phyloP scores from a whole-genome alignment of 2,113 vertebrate species.

The Solea senegalensis region DNA sequence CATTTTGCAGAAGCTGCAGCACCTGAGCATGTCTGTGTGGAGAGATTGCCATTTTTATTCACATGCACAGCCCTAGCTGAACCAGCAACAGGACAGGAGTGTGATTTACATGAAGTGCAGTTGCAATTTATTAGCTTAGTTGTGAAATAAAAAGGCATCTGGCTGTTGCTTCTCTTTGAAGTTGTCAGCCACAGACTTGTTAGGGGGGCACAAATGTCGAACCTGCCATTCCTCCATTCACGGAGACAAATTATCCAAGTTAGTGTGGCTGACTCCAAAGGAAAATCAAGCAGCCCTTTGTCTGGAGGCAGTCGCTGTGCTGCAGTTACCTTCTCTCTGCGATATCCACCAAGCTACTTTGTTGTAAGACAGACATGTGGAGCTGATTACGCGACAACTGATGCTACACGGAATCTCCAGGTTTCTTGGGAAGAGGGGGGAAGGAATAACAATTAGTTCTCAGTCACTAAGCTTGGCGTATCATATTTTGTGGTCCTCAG shows the following conservation, averaged over 20 bases:
- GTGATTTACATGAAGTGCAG: conserved; percentile 1
- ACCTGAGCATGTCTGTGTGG: conserved; percentile 6
- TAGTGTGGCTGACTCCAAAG: conserved; percentile 49
- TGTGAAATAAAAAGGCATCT: conserved; percentile 20
- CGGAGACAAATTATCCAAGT: conserved; percentile 58
- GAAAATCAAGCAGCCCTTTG: conserved; percentile 44
- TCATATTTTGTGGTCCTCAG: conserved; percentile 57
- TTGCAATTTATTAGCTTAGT: conserved; percentile 7
- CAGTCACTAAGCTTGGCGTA: conserved; percentile 50
- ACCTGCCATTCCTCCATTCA: conserved; percentile 34
- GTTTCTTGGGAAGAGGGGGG: conserved; percentile 30
- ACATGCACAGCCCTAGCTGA: conserved; percentile 1
- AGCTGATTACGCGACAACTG: conserved; percentile 65
- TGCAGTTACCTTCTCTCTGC: conserved; percentile 31
- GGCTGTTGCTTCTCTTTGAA: conserved; percentile 21
- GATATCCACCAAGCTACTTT: conserved; percentile 39
- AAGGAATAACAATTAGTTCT: conserved; percentile 60
- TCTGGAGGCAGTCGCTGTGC: conserved; percentile 49
- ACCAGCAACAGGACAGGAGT: not conserved
- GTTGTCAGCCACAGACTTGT: conserved; percentile 13
- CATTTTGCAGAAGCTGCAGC: conserved; percentile 16
- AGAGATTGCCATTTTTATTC: conserved; percentile 10
- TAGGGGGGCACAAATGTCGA: conserved; percentile 41
- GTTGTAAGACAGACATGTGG: conserved; percentile 71
- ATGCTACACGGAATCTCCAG: conserved; percentile 49